Percentiles rank a stretch among this genome's conserved stretches.
Conservation (phyloP, 2,888 invertebrate species). For the Calameuta filiformis region DNA sequence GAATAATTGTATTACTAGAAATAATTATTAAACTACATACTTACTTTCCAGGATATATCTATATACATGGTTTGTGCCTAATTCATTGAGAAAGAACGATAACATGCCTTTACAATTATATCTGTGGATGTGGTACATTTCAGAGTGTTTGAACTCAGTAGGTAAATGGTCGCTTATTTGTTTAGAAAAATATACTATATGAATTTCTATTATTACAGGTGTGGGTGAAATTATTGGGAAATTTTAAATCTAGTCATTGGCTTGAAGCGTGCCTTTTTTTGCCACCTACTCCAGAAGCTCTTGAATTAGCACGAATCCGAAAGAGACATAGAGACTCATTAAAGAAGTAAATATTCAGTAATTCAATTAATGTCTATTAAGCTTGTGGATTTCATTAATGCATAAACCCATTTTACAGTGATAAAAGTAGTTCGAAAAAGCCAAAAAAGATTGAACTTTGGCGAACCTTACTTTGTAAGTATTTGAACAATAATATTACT, state of each 20-base stretch:
- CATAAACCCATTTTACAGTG: slow-evolving; percentile 10
- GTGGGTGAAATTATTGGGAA: slow-evolving; percentile 32
- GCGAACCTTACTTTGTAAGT: slow-evolving; percentile 52
- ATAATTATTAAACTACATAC: too few species aligned
- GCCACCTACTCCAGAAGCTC: slow-evolving; percentile 44
- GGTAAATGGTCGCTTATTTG: slow-evolving; percentile 12
- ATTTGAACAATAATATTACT: not conserved
- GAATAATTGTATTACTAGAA: too few species aligned
- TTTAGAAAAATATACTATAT: not conserved
- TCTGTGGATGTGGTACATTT: slow-evolving; percentile 48
- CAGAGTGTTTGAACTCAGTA: slow-evolving; percentile 51
- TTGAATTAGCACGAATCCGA: slow-evolving; percentile 44
- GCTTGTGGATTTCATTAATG: slow-evolving; percentile 5
- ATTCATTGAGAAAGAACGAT: slow-evolving; percentile 30
- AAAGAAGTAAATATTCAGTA: slow-evolving; percentile 26
- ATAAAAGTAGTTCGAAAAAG: slow-evolving; percentile 9
- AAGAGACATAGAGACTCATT: slow-evolving; percentile 41
- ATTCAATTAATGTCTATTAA: not conserved
- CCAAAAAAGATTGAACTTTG: slow-evolving; percentile 43
- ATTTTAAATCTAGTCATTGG: slow-evolving; percentile 33
- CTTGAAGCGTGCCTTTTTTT: slow-evolving; percentile 43
- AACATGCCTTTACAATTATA: slow-evolving; percentile 35
- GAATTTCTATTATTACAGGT: slow-evolving; percentile 20
- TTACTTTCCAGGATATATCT: slow-evolving; percentile 45
- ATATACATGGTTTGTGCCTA: slow-evolving; percentile 46